Percentiles rank a stretch among this genome's conserved stretches.
These are phyloP conservation scores for Diaperis boleti DNA, from an alignment of 2,888 invertebrate species.

Conservation along the genomic window DNA sequence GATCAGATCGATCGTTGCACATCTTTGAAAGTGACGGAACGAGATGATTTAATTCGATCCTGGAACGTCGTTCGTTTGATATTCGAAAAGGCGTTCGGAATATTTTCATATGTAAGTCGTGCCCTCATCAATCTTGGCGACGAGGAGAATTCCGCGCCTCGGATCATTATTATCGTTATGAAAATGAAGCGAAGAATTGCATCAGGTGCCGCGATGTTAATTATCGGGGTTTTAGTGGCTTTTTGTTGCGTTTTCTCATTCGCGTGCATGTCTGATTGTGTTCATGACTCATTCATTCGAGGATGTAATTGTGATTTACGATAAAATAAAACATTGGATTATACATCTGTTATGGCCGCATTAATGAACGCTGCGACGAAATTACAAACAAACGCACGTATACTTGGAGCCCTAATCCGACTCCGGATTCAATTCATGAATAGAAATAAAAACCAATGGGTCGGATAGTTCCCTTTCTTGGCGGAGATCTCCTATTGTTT, in stretches of 20 bases:
- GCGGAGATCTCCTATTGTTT: slow-evolving; percentile 57
- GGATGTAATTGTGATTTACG: slow-evolving; percentile 53
- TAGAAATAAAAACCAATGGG: slow-evolving; percentile 65
- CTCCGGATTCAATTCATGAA: slow-evolving; percentile 62
- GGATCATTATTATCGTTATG: neutral
- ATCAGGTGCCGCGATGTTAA: neutral
- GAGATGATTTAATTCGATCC: slow-evolving; percentile 47
- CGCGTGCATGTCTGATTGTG: slow-evolving; percentile 26
- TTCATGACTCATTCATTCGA: slow-evolving; percentile 46
- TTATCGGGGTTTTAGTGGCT: neutral
- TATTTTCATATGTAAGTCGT: slow-evolving; percentile 23
- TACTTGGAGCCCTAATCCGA: slow-evolving; percentile 49
- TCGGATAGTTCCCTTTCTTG: slow-evolving; percentile 61
- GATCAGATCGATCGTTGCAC: slow-evolving; percentile 46
- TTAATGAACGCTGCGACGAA: slow-evolving; percentile 9
- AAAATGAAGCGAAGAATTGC: neutral
- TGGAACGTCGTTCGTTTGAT: slow-evolving; percentile 46
- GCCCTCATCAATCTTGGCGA: slow-evolving; percentile 24
- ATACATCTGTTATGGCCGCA: slow-evolving; percentile 11
- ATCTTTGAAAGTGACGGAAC: slow-evolving; percentile 39
- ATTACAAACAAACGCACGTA: slow-evolving; percentile 33
- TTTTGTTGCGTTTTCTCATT: slow-evolving; percentile 12
- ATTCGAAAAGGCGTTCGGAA: slow-evolving; percentile 37
- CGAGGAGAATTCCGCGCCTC: neutral
- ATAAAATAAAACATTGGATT: slow-evolving; percentile 47